Evolutionary conservation across 2,888 invertebrate genomes (phyloP).

Genomic region (Dryadula phaetusa): DNA sequence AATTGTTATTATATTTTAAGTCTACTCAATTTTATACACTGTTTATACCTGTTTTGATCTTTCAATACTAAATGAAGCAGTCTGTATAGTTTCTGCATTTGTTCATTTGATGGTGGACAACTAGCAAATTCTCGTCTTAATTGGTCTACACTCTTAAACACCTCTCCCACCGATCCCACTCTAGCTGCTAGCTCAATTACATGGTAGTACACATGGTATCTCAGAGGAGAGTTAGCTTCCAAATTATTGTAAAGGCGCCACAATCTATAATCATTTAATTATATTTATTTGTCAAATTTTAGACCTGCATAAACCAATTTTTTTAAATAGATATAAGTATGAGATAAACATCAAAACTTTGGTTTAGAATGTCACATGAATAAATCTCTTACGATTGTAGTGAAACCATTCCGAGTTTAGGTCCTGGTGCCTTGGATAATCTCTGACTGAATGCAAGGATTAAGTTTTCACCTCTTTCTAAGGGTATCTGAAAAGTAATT

Average conservation of each 20-base stretch:
- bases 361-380: too few relatives aligned
- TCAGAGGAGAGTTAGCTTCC: slow-evolving; percentile 91
- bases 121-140: slow-evolving; percentile 91
- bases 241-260: slow-evolving; percentile 97
- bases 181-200: slow-evolving; percentile 95
- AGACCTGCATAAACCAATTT: not conserved
- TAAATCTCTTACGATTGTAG: slow-evolving; percentile 93
- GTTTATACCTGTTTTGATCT: slow-evolving; percentile 90
- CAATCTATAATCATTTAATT: slow-evolving; percentile 83
- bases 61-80: slow-evolving; percentile 94
- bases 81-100: slow-evolving; percentile 95
- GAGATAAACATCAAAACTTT: too few relatives aligned
- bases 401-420: slow-evolving; percentile 91
- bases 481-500: slow-evolving; percentile 86
- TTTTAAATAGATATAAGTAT: too few relatives aligned
- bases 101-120: slow-evolving; percentile 93
- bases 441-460: slow-evolving; percentile 96
- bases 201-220: slow-evolving; percentile 97
- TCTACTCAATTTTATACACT: not conserved
- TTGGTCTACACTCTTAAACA: slow-evolving; percentile 93
- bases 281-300: slow-evolving; percentile 7
- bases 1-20: too few relatives aligned
- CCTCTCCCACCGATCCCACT: slow-evolving; percentile 92
- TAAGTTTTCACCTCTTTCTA: slow-evolving; percentile 94
- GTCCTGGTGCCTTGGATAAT: slow-evolving; percentile 93